These are phyloP conservation scores for Erebia aethiops DNA, from an alignment of 2,888 invertebrate genomes.

Conservation along the genomic window DNA sequence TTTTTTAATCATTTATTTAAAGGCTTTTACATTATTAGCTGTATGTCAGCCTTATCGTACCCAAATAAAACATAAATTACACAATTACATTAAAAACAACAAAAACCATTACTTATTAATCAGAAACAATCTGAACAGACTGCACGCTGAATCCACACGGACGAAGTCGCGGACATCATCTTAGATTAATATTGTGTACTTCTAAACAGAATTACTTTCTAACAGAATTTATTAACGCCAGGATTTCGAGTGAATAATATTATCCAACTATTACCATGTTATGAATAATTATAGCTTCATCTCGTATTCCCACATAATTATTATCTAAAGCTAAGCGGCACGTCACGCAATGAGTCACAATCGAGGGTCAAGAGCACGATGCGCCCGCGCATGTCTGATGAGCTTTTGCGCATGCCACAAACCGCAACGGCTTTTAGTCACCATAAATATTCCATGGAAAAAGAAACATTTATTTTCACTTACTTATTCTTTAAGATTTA, in stretches of 20 bases:
- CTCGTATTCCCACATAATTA: conserved; percentile 46
- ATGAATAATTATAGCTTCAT: conserved; percentile 25
- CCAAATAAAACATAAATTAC: too few relatives aligned
- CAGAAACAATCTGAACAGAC: too few relatives aligned
- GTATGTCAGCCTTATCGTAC: too few relatives aligned
- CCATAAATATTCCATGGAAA: conserved; percentile 8
- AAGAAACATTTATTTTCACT: neutral
- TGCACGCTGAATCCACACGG: too few relatives aligned
- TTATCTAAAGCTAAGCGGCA: conserved; percentile 43
- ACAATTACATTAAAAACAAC: too few relatives aligned
- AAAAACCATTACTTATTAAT: too few relatives aligned
- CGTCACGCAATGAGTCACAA: conserved; percentile 58
- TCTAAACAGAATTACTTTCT: neutral
- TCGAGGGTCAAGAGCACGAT: conserved; percentile 75
- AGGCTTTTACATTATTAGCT: too few relatives aligned
- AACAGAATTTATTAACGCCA: conserved; percentile 13
- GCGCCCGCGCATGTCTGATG: conserved; percentile 62
- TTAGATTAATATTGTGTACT: too few relatives aligned
- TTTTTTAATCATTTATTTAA: too few relatives aligned
- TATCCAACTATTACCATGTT: conserved; percentile 22
- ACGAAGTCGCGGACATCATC: neutral
- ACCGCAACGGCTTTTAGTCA: conserved; percentile 33
- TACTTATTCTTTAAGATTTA: neutral
- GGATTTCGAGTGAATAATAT: conserved; percentile 20
- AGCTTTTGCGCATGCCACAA: conserved; percentile 65